A percentile compares a stretch with the other conserved stretches of the same genome.
phyloP scores from a whole-genome alignment of 2,888 invertebrate genomes.

The Agapostemon virescens region DNA sequence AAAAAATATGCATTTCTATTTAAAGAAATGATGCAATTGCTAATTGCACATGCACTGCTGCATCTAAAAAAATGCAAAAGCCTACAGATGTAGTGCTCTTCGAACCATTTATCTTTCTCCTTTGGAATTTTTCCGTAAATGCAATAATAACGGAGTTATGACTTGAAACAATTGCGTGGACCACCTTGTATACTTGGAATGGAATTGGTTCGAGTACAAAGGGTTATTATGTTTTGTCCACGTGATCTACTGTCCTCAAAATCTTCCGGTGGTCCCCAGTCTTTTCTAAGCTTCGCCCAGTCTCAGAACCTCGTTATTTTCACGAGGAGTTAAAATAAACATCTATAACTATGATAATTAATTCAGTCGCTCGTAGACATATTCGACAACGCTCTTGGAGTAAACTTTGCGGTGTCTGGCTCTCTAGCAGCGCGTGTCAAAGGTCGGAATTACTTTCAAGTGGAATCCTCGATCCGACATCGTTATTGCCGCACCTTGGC shows the following conservation, averaged over 20 bases:
- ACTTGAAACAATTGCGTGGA: no score
- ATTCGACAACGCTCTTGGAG: constrained; percentile 29
- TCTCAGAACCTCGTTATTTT: not conserved
- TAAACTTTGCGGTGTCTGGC: constrained; percentile 43
- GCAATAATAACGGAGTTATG: no score
- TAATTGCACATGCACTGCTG: no score
- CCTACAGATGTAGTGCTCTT: no score
- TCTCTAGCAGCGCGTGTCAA: constrained; percentile 31
- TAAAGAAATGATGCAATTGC: no score
- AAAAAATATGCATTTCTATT: no score
- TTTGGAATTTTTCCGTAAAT: no score
- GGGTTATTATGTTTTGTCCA: no score
- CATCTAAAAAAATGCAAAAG: no score
- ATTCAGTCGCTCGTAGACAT: constrained; percentile 6
- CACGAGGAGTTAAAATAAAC: not conserved
- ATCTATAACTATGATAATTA: not conserved
- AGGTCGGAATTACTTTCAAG: constrained; percentile 49
- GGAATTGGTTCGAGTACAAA: no score
- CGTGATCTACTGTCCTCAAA: not conserved
- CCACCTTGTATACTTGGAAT: no score
- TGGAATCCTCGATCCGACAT: constrained; percentile 27
- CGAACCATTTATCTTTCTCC: no score
- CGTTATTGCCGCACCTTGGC: constrained; percentile 31
- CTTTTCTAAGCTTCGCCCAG: not conserved
- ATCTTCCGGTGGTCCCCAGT: not conserved